A percentile compares a stretch with the other conserved stretches of the same genome.
phyloP scores from a whole-genome alignment of 2,797 vertebrate species.

The Hoplostethus atlanticus region DNA sequence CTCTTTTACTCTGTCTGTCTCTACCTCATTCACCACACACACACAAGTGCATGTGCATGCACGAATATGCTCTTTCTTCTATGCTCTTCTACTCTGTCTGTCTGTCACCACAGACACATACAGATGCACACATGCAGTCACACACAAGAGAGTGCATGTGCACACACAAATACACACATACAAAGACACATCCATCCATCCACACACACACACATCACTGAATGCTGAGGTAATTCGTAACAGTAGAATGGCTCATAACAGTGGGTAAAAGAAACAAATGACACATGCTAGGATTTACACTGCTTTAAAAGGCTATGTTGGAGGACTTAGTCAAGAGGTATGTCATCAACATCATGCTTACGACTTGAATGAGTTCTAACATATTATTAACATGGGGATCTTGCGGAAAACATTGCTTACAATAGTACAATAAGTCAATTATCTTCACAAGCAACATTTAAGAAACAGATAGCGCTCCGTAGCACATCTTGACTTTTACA shows the following conservation, averaged over 20 bases:
- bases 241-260: slow-evolving; percentile 74
- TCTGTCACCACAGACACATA: slow-evolving; percentile 38
- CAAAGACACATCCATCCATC: slow-evolving; percentile 54
- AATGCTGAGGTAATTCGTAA: slow-evolving; percentile 82
- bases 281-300: slow-evolving; percentile 70
- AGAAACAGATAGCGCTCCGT: slow-evolving; percentile 13
- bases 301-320: slow-evolving; percentile 76
- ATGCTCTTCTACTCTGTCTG: slow-evolving; percentile 74
- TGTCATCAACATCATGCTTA: slow-evolving; percentile 38
- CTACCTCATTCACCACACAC: slow-evolving; percentile 51
- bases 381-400: slow-evolving; percentile 32
- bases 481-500: neutral
- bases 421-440: neutral
- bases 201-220: slow-evolving; percentile 68
- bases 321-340: slow-evolving; percentile 39
- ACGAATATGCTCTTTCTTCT: no score
- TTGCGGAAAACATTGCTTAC: slow-evolving; percentile 7
- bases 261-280: slow-evolving; percentile 77
- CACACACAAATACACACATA: slow-evolving; percentile 61
- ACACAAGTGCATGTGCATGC: slow-evolving; percentile 49
- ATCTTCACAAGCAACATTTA: neutral
- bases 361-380: slow-evolving; percentile 46
- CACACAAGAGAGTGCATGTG: slow-evolving; percentile 43
- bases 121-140: slow-evolving; percentile 1
- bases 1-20: slow-evolving; percentile 73